Base-by-base conservation (phyloP, 35 echinoderm and acorn worm species). In the Apostichopus parvimensis region DNA sequence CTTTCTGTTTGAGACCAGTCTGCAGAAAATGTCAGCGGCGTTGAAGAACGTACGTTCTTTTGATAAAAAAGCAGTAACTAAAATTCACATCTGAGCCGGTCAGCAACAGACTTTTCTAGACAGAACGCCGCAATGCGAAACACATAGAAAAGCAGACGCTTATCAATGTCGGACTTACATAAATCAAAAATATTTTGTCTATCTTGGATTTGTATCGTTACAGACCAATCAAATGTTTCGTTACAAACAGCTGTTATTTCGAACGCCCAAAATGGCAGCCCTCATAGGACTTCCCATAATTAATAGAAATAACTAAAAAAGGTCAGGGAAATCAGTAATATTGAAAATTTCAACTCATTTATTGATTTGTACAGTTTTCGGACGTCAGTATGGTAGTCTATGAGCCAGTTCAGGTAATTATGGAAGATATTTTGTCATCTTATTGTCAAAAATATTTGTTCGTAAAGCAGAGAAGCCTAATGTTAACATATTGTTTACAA, bases 361-460 rank as follows among this genome's bases (percentile, higher is more conserved):
- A 20, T 52, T 56, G 18, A 52, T 57, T 55, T 45, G 76, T 9
- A 7, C 20, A 68, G 28, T 24, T 77, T 6, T 5, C 9, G 4
- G 53, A 22, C 6, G 62, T 53, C 24, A 87, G 9, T 25, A 95
- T 95, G 94, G 94, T 95, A 87, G 71, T 95, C 18, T 90, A 95
- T 60, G 94, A 95, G 25, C 94, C 94, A 8, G 94, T 95, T 57
- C 94, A 95, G 90, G 94, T 95, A 92, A 24, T 58, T 79, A 64
- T 75, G 71, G 73, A 11, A 6, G 56, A 54, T 68, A 28, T 8
- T 80, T 54, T 22, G 12, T 89, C 21, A 58, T 13, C 17, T 25
- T 87, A 23, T 56, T 45, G 53, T 57, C 8, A 21, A 57, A 75
- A 34, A 22, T 73, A 54, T 58, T 78, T 78, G 11, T 82, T 79